Conservation (phyloP, 2,797 vertebrate genomes). For the Anabacerthia variegaticeps region DNA sequence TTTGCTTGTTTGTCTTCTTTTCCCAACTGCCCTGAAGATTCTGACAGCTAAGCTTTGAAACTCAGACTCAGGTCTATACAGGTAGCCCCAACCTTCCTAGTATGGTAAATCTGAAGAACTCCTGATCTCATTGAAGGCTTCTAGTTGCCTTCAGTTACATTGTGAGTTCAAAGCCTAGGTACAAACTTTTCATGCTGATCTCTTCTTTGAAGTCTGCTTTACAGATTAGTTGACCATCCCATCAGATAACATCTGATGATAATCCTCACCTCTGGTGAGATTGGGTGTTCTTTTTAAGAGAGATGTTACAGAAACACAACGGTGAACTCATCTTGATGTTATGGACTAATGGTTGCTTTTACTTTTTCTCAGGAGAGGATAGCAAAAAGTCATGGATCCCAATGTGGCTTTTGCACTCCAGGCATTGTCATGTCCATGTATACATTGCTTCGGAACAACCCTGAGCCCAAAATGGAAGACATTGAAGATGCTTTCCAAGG, state of each 20-base stretch:
- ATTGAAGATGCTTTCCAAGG: constrained; percentile 93
- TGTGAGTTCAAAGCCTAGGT: not conserved
- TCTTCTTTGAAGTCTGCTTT: not conserved
- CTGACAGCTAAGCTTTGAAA: not conserved
- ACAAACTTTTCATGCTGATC: not conserved
- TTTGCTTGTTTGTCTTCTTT: not conserved
- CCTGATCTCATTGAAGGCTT: not conserved
- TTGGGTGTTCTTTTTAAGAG: not conserved
- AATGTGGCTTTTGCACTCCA: constrained; percentile 96
- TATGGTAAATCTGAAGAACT: not conserved
- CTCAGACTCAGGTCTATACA: not conserved
- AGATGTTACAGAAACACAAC: not conserved
- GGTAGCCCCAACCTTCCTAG: not conserved
- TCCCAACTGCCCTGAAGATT: not conserved
- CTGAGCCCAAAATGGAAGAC: constrained; percentile 81
- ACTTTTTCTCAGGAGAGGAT: constrained; percentile 85
- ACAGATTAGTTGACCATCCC: not conserved
- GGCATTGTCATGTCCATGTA: constrained; percentile 98
- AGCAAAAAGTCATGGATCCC: constrained; percentile 90
- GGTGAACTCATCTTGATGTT: not conserved
- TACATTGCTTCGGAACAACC: constrained; percentile 85
- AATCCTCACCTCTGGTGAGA: not conserved
- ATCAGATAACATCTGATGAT: not conserved
- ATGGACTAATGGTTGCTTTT: not conserved
- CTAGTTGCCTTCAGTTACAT: not conserved